Percentiles rank a stretch among this genome's conserved stretches.
Conservation (phyloP, 2,797 vertebrate species). For the Gambelia wislizenii region DNA sequence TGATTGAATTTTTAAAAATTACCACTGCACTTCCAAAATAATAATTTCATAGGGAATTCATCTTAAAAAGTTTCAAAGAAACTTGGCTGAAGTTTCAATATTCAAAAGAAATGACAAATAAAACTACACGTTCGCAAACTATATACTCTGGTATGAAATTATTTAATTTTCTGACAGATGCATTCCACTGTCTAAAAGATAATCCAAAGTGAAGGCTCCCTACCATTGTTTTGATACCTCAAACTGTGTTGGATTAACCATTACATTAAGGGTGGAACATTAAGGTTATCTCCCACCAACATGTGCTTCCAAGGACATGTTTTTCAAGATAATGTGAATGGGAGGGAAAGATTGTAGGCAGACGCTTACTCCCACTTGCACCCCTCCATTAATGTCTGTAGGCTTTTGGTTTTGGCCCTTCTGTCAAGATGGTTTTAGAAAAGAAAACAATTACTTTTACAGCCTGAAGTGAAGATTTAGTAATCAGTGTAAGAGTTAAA, state of each 20-base stretch:
- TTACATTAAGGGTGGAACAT: not conserved
- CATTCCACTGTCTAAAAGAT: not conserved
- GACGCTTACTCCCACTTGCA: not conserved
- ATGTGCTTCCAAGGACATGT: not conserved
- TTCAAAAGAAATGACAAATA: not conserved
- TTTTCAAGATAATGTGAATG: not conserved
- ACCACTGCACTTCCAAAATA: not conserved
- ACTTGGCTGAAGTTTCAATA: constrained; percentile 26
- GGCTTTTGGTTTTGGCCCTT: not conserved
- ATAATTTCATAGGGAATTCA: constrained; percentile 29
- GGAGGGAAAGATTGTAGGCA: not conserved
- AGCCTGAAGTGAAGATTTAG: not conserved
- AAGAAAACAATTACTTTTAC: not conserved
- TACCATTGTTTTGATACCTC: not conserved
- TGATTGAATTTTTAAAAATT: constrained; percentile 28
- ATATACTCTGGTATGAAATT: not conserved
- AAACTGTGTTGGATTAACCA: not conserved
- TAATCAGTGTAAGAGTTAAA: not conserved
- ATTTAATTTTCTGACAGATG: not conserved
- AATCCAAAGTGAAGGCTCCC: constrained; percentile 9
- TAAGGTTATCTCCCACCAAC: not conserved
- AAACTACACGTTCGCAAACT: not conserved
- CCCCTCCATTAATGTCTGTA: too few species aligned
- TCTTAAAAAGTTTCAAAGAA: constrained; percentile 44
- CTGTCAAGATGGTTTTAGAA: not conserved